These are phyloP conservation scores for Caretta caretta DNA, from an alignment of 2,113 vertebrate genomes.

Conservation along the genomic window DNA sequence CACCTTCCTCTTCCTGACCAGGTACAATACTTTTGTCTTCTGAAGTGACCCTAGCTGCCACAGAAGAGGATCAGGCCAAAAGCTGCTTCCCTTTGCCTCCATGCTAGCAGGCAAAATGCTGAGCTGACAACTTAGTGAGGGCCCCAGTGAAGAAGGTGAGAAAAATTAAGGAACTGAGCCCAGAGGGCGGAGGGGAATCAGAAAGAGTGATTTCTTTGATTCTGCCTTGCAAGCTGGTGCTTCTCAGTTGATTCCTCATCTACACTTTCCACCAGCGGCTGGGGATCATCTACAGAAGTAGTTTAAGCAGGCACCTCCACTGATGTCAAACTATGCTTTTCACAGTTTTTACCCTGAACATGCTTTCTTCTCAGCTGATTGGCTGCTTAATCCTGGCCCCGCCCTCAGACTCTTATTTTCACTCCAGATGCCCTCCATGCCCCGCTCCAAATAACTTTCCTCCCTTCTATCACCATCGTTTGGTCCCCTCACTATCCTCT, in stretches of 20 bases:
- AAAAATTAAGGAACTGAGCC: background rate
- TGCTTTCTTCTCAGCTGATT: background rate
- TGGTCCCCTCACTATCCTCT: background rate
- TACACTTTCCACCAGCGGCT: background rate
- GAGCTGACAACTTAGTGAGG: background rate
- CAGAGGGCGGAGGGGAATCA: background rate
- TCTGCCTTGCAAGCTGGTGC: background rate
- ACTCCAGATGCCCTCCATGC: background rate
- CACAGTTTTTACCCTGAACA: background rate
- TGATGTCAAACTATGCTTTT: background rate
- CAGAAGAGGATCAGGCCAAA: background rate
- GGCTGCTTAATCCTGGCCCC: background rate
- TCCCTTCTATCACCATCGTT: background rate
- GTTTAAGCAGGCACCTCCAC: background rate
- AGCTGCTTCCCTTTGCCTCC: background rate
- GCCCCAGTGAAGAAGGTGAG: background rate
- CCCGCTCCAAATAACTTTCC: background rate
- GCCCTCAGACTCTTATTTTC: background rate
- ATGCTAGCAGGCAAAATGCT: background rate
- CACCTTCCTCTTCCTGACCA: background rate
- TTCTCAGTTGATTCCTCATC: background rate
- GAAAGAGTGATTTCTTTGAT: background rate
- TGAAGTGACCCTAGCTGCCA: background rate
- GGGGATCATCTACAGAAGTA: background rate
- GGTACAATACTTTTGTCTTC: background rate